These are phyloP conservation scores for Atta colombica DNA, from an alignment of 1,140 invertebrate genomes.

Conservation along the genomic window DNA sequence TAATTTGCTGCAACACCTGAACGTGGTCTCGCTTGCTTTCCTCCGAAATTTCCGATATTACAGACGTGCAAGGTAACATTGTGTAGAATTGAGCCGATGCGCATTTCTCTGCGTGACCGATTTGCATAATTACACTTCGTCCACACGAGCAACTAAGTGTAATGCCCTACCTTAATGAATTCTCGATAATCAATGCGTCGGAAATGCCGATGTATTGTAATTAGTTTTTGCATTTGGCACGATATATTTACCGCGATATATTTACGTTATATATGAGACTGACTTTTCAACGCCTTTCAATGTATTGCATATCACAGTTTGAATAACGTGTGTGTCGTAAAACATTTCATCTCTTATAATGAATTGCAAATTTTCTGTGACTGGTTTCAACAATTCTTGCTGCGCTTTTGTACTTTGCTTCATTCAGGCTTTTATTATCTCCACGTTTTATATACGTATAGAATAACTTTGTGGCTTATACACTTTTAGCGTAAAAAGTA, in stretches of 20 bases:
- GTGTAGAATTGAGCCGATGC: background rate
- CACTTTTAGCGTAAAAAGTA: background rate
- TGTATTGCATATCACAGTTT: background rate
- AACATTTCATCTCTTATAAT: conserved; percentile 29
- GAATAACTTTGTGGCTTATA: conserved; percentile 5
- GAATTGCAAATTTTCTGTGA: conserved; percentile 14
- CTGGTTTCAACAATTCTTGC: background rate
- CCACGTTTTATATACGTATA: background rate
- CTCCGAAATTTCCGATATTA: background rate
- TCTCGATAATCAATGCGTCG: conserved; percentile 44
- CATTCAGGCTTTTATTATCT: background rate
- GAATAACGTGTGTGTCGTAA: conserved; percentile 16
- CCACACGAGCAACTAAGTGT: conserved; percentile 15
- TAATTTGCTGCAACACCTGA: background rate
- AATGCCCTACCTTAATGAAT: conserved; percentile 52
- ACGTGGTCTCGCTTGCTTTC: background rate
- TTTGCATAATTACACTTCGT: conserved; percentile 47
- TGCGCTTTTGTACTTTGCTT: background rate
- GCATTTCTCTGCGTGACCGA: conserved; percentile 5
- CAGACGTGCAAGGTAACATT: conserved; percentile 9
- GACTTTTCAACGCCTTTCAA: background rate
- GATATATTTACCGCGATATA: background rate
- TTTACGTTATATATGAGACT: background rate
- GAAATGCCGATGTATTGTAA: conserved; percentile 14
- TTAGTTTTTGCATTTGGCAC: background rate